Percentiles rank a stretch among this genome's conserved stretches.
These are phyloP conservation scores for Crotalus horridus DNA, from an alignment of 2,113 vertebrate species.

Conservation along the genomic window DNA sequence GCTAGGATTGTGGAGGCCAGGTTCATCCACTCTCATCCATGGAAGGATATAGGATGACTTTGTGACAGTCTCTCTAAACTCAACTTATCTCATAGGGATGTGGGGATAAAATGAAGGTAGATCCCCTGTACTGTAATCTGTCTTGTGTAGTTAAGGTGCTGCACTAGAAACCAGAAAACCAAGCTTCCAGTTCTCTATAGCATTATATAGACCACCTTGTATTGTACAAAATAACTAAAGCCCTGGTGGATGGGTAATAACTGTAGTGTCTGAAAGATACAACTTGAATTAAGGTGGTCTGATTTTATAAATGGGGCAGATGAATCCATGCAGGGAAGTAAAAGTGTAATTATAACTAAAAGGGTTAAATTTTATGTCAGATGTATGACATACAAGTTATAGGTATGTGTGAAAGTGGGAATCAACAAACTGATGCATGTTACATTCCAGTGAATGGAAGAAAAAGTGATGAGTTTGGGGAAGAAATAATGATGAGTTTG, in stretches of 20 bases:
- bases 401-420: background rate
- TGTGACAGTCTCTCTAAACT: background rate
- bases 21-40: background rate
- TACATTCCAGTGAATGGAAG: background rate
- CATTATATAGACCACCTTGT: too few relatives aligned
- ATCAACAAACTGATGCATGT: background rate
- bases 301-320: background rate
- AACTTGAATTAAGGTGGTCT: background rate
- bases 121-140: background rate
- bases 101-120: background rate
- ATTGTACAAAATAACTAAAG: too few relatives aligned
- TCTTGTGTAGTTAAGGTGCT: background rate
- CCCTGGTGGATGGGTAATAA: background rate
- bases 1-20: background rate
- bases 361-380: background rate
- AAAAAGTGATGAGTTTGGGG: background rate
- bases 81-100: background rate
- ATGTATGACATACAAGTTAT: background rate
- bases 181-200: too few relatives aligned
- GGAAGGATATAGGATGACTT: background rate
- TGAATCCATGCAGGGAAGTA: background rate
- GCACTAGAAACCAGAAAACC: background rate
- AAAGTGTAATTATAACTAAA: background rate
- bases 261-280: background rate
- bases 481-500: background rate